These are phyloP conservation scores for Rousettus madagascariensis DNA, from an alignment of 2,797 vertebrate species.

Conservation along the genomic window DNA sequence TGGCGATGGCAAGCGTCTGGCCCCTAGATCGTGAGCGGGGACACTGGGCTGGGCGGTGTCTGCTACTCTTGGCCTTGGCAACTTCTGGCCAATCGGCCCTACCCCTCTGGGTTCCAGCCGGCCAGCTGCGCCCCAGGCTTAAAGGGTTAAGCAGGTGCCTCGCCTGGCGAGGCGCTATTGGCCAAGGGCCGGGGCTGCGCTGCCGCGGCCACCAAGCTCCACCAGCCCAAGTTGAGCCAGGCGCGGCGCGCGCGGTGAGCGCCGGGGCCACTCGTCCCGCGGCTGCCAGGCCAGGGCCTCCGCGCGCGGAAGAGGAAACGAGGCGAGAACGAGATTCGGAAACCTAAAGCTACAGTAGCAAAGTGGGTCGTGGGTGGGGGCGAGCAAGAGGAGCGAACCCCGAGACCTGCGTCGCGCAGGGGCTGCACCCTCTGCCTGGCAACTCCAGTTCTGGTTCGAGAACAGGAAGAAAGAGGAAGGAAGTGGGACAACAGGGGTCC, in stretches of 20 bases:
- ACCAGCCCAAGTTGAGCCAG: conserved; percentile 31
- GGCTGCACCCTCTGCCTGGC: neutral
- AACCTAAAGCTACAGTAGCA: neutral
- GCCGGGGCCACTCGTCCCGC: neutral
- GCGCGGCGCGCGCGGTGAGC: neutral
- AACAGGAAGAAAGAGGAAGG: conserved; percentile 38
- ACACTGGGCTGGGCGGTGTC: neutral
- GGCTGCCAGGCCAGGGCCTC: conserved; percentile 41
- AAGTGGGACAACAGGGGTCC: conserved; percentile 52
- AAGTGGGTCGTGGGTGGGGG: neutral
- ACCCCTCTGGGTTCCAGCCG: neutral
- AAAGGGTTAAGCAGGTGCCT: conserved; percentile 68
- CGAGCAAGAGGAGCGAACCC: neutral
- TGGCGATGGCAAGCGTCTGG: neutral
- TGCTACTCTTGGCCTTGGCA: neutral
- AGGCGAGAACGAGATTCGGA: neutral
- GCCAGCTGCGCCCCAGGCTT: neutral
- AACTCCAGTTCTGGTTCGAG: neutral
- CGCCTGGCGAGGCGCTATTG: conserved; percentile 19
- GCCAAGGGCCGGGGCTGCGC: neutral
- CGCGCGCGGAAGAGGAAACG: neutral
- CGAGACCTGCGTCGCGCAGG: no score
- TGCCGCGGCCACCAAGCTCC: neutral
- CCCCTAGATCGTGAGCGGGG: neutral
- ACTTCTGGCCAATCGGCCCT: conserved; percentile 54